Percentiles rank a stretch among this genome's conserved stretches.
These are phyloP conservation scores for Agrotis clavis DNA, from an alignment of 2,888 invertebrate species.

Conservation along the genomic window DNA sequence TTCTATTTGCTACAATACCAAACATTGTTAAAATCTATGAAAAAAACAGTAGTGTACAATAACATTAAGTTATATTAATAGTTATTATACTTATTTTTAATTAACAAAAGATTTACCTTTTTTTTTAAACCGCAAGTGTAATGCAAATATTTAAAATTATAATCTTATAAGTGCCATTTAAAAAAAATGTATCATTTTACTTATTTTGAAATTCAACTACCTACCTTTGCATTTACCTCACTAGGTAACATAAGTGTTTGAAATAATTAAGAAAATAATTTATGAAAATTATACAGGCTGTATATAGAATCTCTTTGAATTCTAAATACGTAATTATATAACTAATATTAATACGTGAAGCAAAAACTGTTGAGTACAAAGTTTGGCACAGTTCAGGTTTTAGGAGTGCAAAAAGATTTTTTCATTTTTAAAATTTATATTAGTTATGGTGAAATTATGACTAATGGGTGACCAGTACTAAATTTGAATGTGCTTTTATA, in stretches of 20 bases:
- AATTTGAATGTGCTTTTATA: slow-evolving; percentile 1
- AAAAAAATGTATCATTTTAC: background rate
- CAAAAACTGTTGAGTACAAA: too few species aligned
- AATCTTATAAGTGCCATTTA: slow-evolving; percentile 41
- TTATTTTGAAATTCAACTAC: slow-evolving; percentile 18
- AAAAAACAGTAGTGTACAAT: slow-evolving; percentile 34
- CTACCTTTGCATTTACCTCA: slow-evolving; percentile 48
- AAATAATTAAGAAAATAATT: background rate
- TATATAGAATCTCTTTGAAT: slow-evolving; percentile 29
- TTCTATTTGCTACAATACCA: background rate
- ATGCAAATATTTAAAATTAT: background rate
- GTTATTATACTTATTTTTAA: slow-evolving; percentile 51
- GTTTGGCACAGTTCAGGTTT: too few species aligned
- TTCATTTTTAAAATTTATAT: too few species aligned
- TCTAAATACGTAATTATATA: background rate
- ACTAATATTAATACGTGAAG: too few species aligned
- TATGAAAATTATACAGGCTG: background rate
- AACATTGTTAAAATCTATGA: slow-evolving; percentile 5
- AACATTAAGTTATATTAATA: slow-evolving; percentile 51
- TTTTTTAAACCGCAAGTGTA: slow-evolving; percentile 15
- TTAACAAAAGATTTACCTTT: slow-evolving; percentile 14
- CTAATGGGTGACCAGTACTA: too few species aligned
- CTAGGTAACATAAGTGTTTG: slow-evolving; percentile 10
- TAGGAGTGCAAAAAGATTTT: too few species aligned
- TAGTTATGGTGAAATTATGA: too few species aligned